Percentiles rank a stretch among this genome's conserved stretches.
Evolutionary conservation across 2,888 invertebrate genomes (phyloP).

Genomic region (Cerastis leucographa): DNA sequence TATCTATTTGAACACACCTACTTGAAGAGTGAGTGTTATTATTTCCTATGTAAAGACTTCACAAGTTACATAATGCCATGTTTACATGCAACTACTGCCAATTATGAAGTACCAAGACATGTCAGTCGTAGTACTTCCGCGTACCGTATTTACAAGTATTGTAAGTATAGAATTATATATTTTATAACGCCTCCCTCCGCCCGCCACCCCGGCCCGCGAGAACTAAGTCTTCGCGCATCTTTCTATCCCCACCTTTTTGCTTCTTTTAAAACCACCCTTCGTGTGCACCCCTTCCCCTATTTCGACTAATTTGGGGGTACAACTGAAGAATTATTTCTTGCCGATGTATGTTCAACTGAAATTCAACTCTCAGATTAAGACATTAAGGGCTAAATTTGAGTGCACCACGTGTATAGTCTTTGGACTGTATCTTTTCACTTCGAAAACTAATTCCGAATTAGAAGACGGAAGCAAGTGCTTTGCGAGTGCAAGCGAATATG

Average conservation of each 20-base stretch:
- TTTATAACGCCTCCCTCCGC: slow-evolving; percentile 87
- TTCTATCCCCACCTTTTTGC: slow-evolving; percentile 91
- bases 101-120: slow-evolving; percentile 77
- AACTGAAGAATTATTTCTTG: slow-evolving; percentile 91
- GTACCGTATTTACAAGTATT: slow-evolving; percentile 91
- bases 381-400: slow-evolving; percentile 74
- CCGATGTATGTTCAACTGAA: slow-evolving; percentile 74
- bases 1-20: not conserved
- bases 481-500: slow-evolving; percentile 55
- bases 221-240: slow-evolving; percentile 91
- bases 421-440: slow-evolving; percentile 91
- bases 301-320: slow-evolving; percentile 91
- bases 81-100: slow-evolving; percentile 44
- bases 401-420: slow-evolving; percentile 82
- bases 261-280: slow-evolving; percentile 91
- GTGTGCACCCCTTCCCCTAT: slow-evolving; percentile 90
- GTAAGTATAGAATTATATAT: slow-evolving; percentile 91
- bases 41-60: too few species aligned
- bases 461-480: slow-evolving; percentile 89
- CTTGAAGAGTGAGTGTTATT: rapidly evolving
- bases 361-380: slow-evolving; percentile 71
- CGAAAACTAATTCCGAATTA: slow-evolving; percentile 90
- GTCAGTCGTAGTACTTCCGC: slow-evolving; percentile 83
- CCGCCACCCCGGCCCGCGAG: slow-evolving; percentile 82
- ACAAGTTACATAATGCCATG: not conserved